Base-by-base conservation (phyloP, 2,888 invertebrate genomes). In the Physocephala rufipes region DNA sequence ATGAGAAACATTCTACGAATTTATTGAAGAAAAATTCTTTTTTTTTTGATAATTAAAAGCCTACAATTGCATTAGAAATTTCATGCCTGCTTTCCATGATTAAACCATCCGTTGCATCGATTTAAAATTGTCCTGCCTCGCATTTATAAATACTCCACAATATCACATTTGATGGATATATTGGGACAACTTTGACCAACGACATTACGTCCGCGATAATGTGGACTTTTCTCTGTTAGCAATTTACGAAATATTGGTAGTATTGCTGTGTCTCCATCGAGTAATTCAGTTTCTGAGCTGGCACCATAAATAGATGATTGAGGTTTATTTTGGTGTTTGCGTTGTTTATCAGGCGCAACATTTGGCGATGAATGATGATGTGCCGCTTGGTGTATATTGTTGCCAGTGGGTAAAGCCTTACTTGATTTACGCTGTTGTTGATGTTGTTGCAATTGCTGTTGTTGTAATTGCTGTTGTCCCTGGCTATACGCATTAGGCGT, bases 131-230 rank as follows among this genome's bases (percentile, higher is more conserved):
- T 62, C 19, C 51, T 51, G 21, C 36, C 28, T 59, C 26, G 47
- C 51, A 26, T 30, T 89, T 92, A 95, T 87, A 96, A 91, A 87
- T 96, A 96, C 84, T 96, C 96, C 79, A 96, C 96, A 81, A 96
- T 96, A 88, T 96, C 96, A 89, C 96, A 96, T 87, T 96, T 96
- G 80, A 96, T 95, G 74, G 95, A 95, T 87, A 95, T 95, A 88
- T 95, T 95, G 36, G 96, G 96, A 85, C 96, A 96, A 81, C 95
- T 95, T 78, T 95, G 91, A 70, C 95, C 94, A 77, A 86, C 85
- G 36, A 82, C 81, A 74, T 81, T 86, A 61, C 85, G 84, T 2
- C 85, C 85, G 7, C 86, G 81, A 77, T 90, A 90, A 76, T 90
- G 89, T 76, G 90, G 89, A 80, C 94, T 94, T 75, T 95, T 88